A percentile compares a stretch with the other conserved stretches of the same genome.
These are phyloP conservation scores for Drosophila burlai DNA, from an alignment of 1,140 invertebrate genomes.

Conservation along the genomic window DNA sequence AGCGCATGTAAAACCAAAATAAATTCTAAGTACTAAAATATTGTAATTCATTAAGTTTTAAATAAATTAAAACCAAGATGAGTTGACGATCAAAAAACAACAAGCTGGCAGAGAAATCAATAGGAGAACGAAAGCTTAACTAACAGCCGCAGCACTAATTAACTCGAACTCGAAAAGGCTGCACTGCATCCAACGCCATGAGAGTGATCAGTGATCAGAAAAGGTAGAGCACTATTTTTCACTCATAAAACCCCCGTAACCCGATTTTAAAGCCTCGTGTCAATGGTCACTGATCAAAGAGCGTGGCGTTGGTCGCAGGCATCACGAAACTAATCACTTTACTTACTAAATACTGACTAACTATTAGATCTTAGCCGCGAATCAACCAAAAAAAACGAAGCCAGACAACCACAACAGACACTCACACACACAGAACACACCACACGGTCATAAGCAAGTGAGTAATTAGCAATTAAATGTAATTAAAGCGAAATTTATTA, in stretches of 20 bases:
- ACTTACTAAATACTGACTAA: slow-evolving; percentile 72
- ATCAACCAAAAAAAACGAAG: slow-evolving; percentile 45
- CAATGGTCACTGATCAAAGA: slow-evolving; percentile 2
- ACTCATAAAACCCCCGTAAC: background rate
- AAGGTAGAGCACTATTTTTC: background rate
- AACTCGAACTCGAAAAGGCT: slow-evolving; percentile 10
- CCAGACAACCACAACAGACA: slow-evolving; percentile 39
- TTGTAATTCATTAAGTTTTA: slow-evolving; percentile 83
- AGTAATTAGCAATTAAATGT: slow-evolving; percentile 73
- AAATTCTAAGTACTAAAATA: slow-evolving; percentile 79
- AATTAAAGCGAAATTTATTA: slow-evolving; percentile 66
- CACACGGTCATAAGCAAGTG: slow-evolving; percentile 59
- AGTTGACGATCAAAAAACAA: slow-evolving; percentile 76
- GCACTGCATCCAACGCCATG: too few species aligned
- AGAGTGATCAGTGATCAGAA: background rate
- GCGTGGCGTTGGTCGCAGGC: slow-evolving; percentile 11
- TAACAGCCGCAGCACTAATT: slow-evolving; percentile 61
- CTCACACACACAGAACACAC: slow-evolving; percentile 28
- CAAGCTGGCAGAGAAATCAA: slow-evolving; percentile 47
- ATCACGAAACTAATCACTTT: slow-evolving; percentile 57
- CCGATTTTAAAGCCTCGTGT: slow-evolving; percentile 7
- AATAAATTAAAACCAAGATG: slow-evolving; percentile 65
- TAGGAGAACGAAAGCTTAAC: slow-evolving; percentile 53
- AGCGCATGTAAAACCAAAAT: slow-evolving; percentile 84
- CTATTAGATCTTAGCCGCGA: slow-evolving; percentile 68